These are phyloP conservation scores for Colaptes auratus DNA, from an alignment of 2,113 vertebrate species.

Conservation along the genomic window DNA sequence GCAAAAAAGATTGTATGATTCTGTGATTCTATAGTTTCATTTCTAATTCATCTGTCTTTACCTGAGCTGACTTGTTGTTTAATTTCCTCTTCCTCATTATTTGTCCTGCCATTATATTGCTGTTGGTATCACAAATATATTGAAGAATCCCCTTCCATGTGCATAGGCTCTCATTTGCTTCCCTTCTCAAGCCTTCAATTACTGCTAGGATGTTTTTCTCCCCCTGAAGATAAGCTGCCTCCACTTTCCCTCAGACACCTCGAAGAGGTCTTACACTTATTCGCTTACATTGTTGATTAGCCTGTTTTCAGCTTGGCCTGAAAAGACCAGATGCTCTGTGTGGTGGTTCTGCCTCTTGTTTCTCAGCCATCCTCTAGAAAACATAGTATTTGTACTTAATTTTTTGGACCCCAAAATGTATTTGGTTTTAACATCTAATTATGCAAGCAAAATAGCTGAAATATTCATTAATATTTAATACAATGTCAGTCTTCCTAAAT, in stretches of 20 bases:
- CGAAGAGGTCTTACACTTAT: not conserved
- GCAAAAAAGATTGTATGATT: no score
- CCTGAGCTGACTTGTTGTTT: not conserved
- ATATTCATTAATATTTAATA: conserved; percentile 17
- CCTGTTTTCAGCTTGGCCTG: not conserved
- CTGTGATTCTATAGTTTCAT: not conserved
- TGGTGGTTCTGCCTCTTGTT: not conserved
- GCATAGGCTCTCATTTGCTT: not conserved
- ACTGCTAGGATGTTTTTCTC: not conserved
- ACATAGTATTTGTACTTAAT: not conserved
- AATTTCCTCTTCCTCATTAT: not conserved
- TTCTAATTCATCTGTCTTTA: not conserved
- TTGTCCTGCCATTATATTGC: not conserved
- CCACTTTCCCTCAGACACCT: not conserved
- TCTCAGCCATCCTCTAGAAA: not conserved
- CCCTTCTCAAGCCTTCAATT: not conserved
- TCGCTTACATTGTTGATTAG: not conserved
- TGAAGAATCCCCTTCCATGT: not conserved
- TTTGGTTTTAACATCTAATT: not conserved
- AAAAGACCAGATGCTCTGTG: rapidly evolving
- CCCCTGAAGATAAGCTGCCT: not conserved
- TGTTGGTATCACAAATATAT: not conserved
- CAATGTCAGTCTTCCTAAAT: not conserved
- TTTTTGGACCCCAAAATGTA: not conserved
- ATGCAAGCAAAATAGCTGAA: not conserved